Evolutionary conservation across 2,888 invertebrate species (phyloP).

Genomic region (Rhaphigaster nebulosa): DNA sequence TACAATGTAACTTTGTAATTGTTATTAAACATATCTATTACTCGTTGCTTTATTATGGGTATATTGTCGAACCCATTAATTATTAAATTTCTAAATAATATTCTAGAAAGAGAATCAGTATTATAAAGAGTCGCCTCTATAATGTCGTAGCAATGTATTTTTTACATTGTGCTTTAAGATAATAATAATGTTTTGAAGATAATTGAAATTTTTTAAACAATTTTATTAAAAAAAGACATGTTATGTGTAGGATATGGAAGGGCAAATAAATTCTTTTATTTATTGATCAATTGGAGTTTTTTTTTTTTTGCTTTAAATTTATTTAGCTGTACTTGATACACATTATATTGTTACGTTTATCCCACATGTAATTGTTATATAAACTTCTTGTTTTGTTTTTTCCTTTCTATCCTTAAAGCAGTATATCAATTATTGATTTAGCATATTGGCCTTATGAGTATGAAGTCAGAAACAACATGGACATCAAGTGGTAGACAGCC

Average conservation of each 20-base stretch:
- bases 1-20: constrained; percentile 56
- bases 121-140: constrained; percentile 39
- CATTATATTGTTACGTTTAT: neutral
- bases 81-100: constrained; percentile 54
- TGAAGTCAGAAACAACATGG: neutral
- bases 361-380: neutral
- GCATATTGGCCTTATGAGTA: no score
- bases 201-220: constrained; percentile 37
- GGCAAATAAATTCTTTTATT: constrained; percentile 58
- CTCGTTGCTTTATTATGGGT: constrained; percentile 31
- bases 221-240: constrained; percentile 52
- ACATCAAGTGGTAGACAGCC: no score
- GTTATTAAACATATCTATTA: constrained; percentile 55
- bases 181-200: constrained; percentile 33
- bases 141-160: constrained; percentile 31
- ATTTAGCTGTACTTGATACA: neutral
- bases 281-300: constrained; percentile 45
- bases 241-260: constrained; percentile 52
- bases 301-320: neutral
- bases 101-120: constrained; percentile 47
- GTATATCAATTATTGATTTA: neutral
- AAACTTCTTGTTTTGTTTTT: neutral
- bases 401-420: neutral
- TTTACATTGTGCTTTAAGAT: constrained; percentile 31
- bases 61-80: constrained; percentile 36